Conservation (phyloP, 2,888 invertebrate genomes). For the Agriopis marginaria region DNA sequence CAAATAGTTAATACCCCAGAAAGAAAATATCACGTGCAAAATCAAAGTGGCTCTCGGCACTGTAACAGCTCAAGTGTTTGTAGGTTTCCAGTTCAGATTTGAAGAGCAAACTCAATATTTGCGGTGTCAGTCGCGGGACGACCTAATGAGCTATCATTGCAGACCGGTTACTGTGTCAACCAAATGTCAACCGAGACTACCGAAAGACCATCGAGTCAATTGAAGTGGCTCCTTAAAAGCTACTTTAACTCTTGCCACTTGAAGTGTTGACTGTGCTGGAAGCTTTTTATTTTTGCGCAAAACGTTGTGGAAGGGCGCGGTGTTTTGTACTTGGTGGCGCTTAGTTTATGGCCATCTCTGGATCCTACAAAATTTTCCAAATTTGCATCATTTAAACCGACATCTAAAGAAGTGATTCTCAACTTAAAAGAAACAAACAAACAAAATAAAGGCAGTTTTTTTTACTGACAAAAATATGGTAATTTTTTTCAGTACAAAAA, state of each 20-base stretch:
- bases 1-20: neutral
- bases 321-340: neutral
- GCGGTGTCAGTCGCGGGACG: constrained; percentile 53
- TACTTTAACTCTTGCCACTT: constrained; percentile 32
- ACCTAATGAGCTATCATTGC: constrained; percentile 63
- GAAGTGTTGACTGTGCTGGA: constrained; percentile 30
- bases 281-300: constrained; percentile 37
- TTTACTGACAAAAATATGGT: no score
- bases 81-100: constrained; percentile 50
- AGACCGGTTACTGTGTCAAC: constrained; percentile 44
- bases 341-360: neutral
- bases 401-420: no score
- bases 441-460: no score
- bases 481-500: no score
- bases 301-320: constrained; percentile 24
- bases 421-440: no score
- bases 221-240: constrained; percentile 37
- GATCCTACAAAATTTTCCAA: neutral
- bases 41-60: constrained; percentile 22
- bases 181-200: constrained; percentile 32
- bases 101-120: constrained; percentile 62
- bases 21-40: constrained; percentile 44
- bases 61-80: constrained; percentile 44
- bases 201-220: constrained; percentile 27
- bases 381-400: no score